Base-by-base conservation (phyloP, 1,140 invertebrate genomes). In the Venturia canescens region DNA sequence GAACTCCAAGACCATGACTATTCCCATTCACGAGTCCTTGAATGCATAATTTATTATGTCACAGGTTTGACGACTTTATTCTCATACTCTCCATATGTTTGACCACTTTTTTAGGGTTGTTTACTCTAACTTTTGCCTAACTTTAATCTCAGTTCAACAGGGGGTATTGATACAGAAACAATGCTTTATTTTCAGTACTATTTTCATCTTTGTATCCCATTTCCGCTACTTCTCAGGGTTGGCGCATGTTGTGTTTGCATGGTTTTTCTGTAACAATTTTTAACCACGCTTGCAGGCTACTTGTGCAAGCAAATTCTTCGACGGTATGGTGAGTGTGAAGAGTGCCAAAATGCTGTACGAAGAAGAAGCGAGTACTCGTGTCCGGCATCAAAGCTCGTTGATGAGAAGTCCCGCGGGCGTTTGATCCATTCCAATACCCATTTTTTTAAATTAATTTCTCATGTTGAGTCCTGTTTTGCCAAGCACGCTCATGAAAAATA, bases 381-480 rank as follows among this genome's bases (percentile, higher is more conserved):
- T 70, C 31, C 67, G 21, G 67, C 16, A 70, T 70, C 23, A 3
- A 16, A 50, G 26, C 29, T 50, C 7, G 72, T 75, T n/a, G 72
- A 75, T n/a, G 48, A 21, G 72, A 75, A 75, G 26, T 75, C 72
- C 3, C 31, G 72, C 13, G 72, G 48, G 16, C 13, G 72, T 21
- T 27, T 75, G 26, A 53, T 75, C 6, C 72, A 75, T 38, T 38
- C 72, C 1, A 75, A 75, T 13, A 48, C 38, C 7, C 72, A 75
- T 38, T 75, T 75, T 26, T 44, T 75, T 16, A 21, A 75, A 6
- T 26, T 70, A 6, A 50, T 50, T n/a, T 4, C 3, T 3, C 48
- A n/a, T 75, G 38, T 75, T 38, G 75, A 78, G 21, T 60, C 75
- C 0, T 78, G 48, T 34, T 78, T 63, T n/a, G 75, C 53, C 3